Evolutionary conservation across 1,140 invertebrate species (phyloP).

Genomic region (Helicoverpa zea): DNA sequence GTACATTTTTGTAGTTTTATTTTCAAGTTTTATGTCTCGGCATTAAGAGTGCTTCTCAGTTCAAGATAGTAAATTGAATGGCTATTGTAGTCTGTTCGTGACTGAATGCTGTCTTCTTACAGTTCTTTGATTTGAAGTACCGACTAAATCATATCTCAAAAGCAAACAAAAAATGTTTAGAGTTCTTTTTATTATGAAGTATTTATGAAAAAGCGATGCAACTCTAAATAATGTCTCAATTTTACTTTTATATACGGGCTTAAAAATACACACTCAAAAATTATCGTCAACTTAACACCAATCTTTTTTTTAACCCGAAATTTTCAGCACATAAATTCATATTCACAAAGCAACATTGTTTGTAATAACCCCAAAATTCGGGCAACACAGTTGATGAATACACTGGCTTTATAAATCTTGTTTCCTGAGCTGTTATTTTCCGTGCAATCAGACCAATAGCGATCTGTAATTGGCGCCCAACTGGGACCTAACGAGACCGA

Average conservation of each 20-base stretch:
- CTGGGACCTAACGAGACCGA: slow-evolving; percentile 70
- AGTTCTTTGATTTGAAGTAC: neutral
- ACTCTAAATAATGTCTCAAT: no score
- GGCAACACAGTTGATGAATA: slow-evolving; percentile 52
- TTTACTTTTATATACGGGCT: no score
- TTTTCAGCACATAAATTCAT: neutral
- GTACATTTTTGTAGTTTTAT: slow-evolving; percentile 11
- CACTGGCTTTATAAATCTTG: slow-evolving; percentile 53
- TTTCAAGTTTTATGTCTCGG: neutral
- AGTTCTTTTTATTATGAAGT: neutral
- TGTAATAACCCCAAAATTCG: slow-evolving; percentile 29
- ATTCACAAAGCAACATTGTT: slow-evolving; percentile 17
- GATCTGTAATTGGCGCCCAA: slow-evolving; percentile 70
- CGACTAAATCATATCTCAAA: neutral
- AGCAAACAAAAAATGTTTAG: neutral
- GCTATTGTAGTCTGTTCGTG: slow-evolving; percentile 32
- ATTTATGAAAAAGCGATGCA: neutral
- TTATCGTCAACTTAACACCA: neutral
- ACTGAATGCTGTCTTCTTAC: neutral
- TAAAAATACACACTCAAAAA: neutral
- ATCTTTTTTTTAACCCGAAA: slow-evolving; percentile 7
- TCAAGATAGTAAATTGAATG: slow-evolving; percentile 26
- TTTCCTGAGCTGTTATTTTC: slow-evolving; percentile 66
- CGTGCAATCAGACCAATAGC: slow-evolving; percentile 68
- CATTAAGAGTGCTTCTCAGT: slow-evolving; percentile 28